Conservation (phyloP, 2,797 vertebrate genomes). For the Pangasius larnaudii region DNA sequence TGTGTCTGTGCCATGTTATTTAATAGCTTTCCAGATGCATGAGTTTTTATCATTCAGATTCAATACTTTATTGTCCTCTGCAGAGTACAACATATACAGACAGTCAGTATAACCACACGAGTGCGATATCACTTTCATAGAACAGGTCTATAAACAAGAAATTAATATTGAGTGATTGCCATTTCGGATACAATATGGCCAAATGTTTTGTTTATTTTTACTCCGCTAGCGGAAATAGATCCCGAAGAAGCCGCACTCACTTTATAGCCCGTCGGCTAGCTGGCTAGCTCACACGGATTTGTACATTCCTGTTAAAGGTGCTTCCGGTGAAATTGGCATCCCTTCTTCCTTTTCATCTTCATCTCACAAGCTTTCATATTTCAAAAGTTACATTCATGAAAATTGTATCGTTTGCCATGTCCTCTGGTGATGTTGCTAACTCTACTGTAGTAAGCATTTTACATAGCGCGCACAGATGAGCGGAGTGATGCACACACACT, state of each 20-base stretch:
- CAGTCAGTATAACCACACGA: neutral
- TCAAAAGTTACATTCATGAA: neutral
- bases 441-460: neutral
- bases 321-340: neutral
- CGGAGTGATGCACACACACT: too few relatives aligned
- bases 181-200: neutral
- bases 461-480: too few relatives aligned
- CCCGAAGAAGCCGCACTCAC: neutral
- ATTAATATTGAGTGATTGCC: neutral
- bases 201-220: neutral
- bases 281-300: neutral
- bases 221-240: neutral
- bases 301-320: neutral
- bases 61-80: neutral
- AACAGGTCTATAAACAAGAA: neutral
- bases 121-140: neutral
- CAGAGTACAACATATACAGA: too few relatives aligned
- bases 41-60: neutral
- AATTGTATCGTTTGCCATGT: neutral
- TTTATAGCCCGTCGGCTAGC: neutral
- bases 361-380: neutral
- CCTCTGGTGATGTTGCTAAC: too few relatives aligned
- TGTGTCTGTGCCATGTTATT: neutral
- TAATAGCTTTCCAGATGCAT: neutral
- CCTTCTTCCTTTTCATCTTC: neutral